Conservation (phyloP, 2,797 vertebrate species). For the Nyctibius grandis region DNA sequence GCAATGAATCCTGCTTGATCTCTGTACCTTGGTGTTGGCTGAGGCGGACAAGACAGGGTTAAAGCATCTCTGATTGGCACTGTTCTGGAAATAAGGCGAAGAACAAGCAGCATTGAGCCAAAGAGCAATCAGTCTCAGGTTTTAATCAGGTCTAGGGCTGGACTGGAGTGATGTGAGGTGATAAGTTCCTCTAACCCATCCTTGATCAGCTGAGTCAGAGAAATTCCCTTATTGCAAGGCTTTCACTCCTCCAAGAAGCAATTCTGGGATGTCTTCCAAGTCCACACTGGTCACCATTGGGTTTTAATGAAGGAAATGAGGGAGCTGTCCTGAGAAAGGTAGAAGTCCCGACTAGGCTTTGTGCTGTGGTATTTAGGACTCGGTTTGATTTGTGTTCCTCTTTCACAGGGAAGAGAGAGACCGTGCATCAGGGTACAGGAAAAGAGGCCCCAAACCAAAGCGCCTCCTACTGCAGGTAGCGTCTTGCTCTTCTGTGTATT, state of each 20-base stretch:
- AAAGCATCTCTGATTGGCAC: not conserved
- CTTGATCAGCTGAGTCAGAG: not conserved
- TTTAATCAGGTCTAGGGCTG: not conserved
- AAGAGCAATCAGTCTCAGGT: not conserved
- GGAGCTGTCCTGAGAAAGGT: not conserved
- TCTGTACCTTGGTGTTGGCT: not conserved
- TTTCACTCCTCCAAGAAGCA: not conserved
- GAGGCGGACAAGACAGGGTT: not conserved
- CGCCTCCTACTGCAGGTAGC: slow-evolving; percentile 92
- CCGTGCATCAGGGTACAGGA: slow-evolving; percentile 90
- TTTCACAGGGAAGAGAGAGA: slow-evolving; percentile 89
- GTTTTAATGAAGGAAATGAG: not conserved
- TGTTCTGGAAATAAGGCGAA: not conserved
- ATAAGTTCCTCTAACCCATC: not conserved
- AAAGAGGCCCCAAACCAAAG: slow-evolving; percentile 93
- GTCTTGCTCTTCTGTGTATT: slow-evolving; percentile 16
- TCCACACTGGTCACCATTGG: not conserved
- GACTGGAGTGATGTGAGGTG: not conserved
- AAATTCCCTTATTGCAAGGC: not conserved
- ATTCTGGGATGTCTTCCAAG: not conserved
- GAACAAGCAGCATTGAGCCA: not conserved
- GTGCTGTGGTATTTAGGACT: not conserved
- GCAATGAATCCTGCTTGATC: not conserved
- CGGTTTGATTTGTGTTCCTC: slow-evolving; percentile 41
- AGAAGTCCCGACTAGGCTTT: not conserved